phyloP scores from a whole-genome alignment of 2,888 invertebrate species.

The Plebejus argus region DNA sequence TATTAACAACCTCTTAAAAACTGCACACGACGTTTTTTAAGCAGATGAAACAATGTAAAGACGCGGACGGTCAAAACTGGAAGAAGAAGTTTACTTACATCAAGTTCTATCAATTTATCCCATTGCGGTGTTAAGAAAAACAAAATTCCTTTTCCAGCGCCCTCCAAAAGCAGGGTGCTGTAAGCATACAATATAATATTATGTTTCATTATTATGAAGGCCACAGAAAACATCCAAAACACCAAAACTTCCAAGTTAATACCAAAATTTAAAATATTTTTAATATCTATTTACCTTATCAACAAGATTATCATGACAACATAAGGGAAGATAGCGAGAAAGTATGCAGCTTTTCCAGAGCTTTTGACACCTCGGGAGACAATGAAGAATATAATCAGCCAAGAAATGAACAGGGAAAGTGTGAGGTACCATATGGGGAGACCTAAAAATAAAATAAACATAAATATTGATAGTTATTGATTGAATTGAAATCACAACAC shows the following conservation, averaged over 20 bases:
- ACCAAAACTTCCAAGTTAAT: neutral
- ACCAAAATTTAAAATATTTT: neutral
- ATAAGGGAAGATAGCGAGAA: conserved; percentile 92
- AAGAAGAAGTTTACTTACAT: conserved; percentile 65
- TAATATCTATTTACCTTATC: conserved; percentile 65
- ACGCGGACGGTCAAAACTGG: neutral
- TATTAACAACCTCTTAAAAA: neutral
- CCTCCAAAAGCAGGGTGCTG: conserved; percentile 84
- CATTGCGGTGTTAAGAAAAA: conserved; percentile 91
- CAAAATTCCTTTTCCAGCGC: conserved; percentile 86
- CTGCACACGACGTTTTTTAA: neutral
- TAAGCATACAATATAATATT: conserved; percentile 43
- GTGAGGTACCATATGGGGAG: conserved; percentile 85
- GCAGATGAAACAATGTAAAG: neutral
- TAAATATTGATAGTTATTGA: conserved; percentile 16
- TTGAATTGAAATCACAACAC: neutral
- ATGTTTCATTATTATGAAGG: conserved; percentile 15
- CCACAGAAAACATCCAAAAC: neutral
- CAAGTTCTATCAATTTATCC: conserved; percentile 84
- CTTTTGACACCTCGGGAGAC: conserved; percentile 88
- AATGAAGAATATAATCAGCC: conserved; percentile 86
- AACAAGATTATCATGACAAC: conserved; percentile 87
- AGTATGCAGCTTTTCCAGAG: conserved; percentile 92
- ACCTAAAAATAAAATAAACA: conserved; percentile 53
- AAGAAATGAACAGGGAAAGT: conserved; percentile 84